Evolutionary conservation across 1,140 invertebrate genomes (phyloP).

Genomic region (Berghia stephanieae): DNA sequence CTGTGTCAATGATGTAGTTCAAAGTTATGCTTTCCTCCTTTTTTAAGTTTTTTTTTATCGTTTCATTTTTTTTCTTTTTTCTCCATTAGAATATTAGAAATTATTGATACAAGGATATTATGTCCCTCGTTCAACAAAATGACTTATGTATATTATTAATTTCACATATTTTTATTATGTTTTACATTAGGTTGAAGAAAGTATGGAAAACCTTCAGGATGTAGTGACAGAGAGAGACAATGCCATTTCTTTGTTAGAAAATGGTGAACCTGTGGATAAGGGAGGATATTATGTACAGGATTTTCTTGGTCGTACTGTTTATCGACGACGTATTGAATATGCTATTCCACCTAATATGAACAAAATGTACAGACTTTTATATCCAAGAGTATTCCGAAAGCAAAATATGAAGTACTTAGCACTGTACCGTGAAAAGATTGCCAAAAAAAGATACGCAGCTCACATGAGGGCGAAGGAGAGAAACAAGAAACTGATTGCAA

Average conservation of each 20-base stretch:
- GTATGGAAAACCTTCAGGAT: slow-evolving; percentile 93
- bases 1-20: too few species aligned
- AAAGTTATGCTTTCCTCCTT: too few species aligned
- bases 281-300: slow-evolving; percentile 37
- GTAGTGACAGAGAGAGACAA: slow-evolving; percentile 92
- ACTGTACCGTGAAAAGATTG: slow-evolving; percentile 42
- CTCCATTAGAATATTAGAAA: too few species aligned
- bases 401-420: slow-evolving; percentile 42
- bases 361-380: slow-evolving; percentile 33
- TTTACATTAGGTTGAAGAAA: slow-evolving; percentile 77
- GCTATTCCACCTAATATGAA: slow-evolving; percentile 47
- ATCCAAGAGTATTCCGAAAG: slow-evolving; percentile 25
- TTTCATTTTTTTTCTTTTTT: too few species aligned
- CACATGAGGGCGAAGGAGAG: slow-evolving; percentile 17
- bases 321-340: slow-evolving; percentile 41
- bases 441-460: neutral
- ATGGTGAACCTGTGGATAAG: slow-evolving; percentile 71
- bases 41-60: too few species aligned
- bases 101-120: too few species aligned
- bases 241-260: slow-evolving; percentile 91
- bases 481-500: slow-evolving; percentile 35
- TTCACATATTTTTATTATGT: too few species aligned
- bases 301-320: slow-evolving; percentile 43
- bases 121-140: too few species aligned
- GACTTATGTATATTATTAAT: too few species aligned